phyloP scores from a whole-genome alignment of 92 coral and sea anemone genomes.

The Meandrina meandrites region DNA sequence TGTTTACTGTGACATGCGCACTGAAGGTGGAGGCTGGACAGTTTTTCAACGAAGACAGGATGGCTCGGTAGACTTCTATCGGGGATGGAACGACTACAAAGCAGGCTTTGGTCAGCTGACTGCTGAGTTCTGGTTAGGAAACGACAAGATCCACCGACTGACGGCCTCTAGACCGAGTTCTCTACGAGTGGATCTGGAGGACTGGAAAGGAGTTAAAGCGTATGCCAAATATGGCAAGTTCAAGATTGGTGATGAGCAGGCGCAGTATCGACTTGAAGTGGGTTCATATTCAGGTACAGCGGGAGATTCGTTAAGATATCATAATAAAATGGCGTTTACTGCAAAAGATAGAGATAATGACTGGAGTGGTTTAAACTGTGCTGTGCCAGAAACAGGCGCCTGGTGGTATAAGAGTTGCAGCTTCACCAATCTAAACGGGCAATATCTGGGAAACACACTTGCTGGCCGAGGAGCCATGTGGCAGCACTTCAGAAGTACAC shows the following conservation, averaged over 20 bases:
- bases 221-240: no score
- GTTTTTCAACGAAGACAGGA: slow-evolving; percentile 66
- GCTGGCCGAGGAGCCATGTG: no score
- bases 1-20: slow-evolving; percentile 58
- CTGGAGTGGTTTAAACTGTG: neutral
- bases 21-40: slow-evolving; percentile 60
- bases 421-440: neutral
- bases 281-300: slow-evolving; percentile 21
- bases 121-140: slow-evolving; percentile 62
- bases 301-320: slow-evolving; percentile 29
- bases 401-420: neutral
- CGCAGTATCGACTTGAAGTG: no score
- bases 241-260: no score
- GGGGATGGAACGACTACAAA: slow-evolving; percentile 50
- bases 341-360: slow-evolving; percentile 44
- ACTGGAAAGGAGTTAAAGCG: no score
- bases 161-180: slow-evolving; percentile 27
- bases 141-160: slow-evolving; percentile 60
- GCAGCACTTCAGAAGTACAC: no score
- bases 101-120: slow-evolving; percentile 57
- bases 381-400: neutral
- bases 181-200: slow-evolving; percentile 39
- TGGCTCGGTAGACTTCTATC: slow-evolving; percentile 52
- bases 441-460: neutral
- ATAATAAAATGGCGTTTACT: slow-evolving; percentile 34